Base-by-base conservation (phyloP, 1,140 invertebrate genomes). In the Lepidurus apus region DNA sequence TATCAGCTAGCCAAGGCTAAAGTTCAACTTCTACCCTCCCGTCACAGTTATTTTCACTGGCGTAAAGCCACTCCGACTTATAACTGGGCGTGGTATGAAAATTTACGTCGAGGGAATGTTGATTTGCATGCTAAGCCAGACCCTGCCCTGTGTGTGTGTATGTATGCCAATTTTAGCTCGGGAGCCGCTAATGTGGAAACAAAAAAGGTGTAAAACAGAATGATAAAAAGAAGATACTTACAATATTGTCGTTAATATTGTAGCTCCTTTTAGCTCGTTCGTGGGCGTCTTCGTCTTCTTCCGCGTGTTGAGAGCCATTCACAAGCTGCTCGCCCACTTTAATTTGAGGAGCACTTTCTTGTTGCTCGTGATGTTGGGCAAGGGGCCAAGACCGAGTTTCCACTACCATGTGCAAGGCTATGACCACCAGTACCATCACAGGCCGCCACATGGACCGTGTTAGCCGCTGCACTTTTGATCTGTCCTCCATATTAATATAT, bases 261-360 rank as follows among this genome's bases (percentile, higher is more conserved):
- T 65, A 65, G 53, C 53, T 65, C 53, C 53, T 65, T 65, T 65
- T 65, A 65, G 53, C 53, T 65, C 53, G 17, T 65, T 65, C 53
- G 53, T 65, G 53, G 53, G 53, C 53, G 53, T 65, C 53, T 65
- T 65, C 17, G 53, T 65, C 53, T 17, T 65, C 53, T 65, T 65
- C 53, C 53, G 53, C 53, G 53, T 65, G 53, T 65, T 65, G 53
- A 65, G 53, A n/a, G 53, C 53, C 53, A 65, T 65, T 65, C 53
- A 65, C 53, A 65, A 65, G 53, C 53, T 65, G 17, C 53, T n/a
- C 53, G 53, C 53, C 53, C 53, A 65, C 53, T 65, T 65, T 65
- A 65, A 65, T 65, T 65, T 17, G 53, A 65, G 53, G 21, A 65
- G 53, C 53, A 65, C 21, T 65, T 65, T 65, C 53, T 65, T 65